Evolutionary conservation across 2,113 vertebrate species (phyloP).

Genomic region (Cynocephalus volans): DNA sequence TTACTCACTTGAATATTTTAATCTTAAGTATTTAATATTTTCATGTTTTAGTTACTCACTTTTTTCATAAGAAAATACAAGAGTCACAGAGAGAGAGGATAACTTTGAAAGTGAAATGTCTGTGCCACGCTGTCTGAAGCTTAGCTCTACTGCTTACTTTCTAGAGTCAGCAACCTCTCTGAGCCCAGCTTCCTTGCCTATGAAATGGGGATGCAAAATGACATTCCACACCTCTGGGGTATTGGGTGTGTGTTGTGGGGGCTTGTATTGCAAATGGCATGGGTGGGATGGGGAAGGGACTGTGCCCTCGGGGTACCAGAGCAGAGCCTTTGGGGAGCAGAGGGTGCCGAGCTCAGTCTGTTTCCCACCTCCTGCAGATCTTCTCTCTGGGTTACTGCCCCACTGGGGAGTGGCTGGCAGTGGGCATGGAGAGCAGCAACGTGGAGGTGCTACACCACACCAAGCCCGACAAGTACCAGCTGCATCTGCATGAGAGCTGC

Average conservation of each 20-base stretch:
- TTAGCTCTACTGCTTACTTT: background rate
- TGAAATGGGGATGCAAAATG: background rate
- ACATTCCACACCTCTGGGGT: rapidly evolving
- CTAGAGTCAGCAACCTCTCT: background rate
- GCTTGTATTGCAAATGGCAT: background rate
- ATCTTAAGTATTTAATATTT: background rate
- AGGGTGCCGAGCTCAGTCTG: rapidly evolving
- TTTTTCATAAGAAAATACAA: background rate
- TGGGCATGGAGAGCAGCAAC: slow-evolving; percentile 99
- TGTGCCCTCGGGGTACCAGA: background rate
- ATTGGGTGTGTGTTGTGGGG: background rate
- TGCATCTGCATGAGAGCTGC: slow-evolving; percentile 98
- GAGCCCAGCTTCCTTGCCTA: background rate
- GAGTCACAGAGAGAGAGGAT: background rate
- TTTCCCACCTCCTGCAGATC: slow-evolving; percentile 88
- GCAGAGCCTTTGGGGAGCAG: background rate
- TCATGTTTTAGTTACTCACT: background rate
- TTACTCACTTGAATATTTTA: background rate
- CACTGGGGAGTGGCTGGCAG: slow-evolving; percentile 97
- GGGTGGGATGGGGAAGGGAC: too few species aligned
- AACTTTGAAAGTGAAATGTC: background rate
- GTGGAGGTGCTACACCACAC: slow-evolving; percentile 98
- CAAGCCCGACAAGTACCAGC: slow-evolving; percentile 98
- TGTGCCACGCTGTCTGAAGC: background rate
- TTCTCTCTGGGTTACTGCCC: slow-evolving; percentile 99